Conservation (phyloP, 1,140 invertebrate genomes). For the Macrostomum lignano region DNA sequence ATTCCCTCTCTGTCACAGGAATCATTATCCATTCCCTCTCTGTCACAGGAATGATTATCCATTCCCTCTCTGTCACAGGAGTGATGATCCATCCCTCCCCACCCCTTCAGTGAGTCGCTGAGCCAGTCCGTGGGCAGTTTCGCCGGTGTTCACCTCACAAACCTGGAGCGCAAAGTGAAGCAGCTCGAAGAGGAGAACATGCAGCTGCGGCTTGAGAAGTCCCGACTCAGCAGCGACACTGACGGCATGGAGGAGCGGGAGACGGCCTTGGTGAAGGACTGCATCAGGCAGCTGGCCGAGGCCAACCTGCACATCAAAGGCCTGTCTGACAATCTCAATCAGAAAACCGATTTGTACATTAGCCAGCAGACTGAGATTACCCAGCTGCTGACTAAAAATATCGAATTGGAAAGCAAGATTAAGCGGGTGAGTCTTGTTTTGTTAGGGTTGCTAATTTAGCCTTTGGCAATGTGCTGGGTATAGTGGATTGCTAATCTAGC, state of each 20-base stretch:
- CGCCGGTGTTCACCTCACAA: background rate
- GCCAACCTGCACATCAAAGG: background rate
- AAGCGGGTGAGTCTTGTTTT: background rate
- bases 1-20: too few species aligned
- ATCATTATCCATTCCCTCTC: too few species aligned
- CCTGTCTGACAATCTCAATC: background rate
- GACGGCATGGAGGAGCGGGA: background rate
- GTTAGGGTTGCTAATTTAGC: too few species aligned
- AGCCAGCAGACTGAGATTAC: constrained; percentile 1
- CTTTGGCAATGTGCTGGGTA: too few species aligned
- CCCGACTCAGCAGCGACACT: background rate
- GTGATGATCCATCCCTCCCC: too few species aligned
- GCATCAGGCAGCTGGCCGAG: background rate
- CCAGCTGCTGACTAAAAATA: background rate
- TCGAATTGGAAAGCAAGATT: background rate
- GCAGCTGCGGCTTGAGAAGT: background rate
- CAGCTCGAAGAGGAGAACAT: constrained; percentile 2
- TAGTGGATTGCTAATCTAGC: too few species aligned
- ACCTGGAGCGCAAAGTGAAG: background rate
- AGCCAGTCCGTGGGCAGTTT: too few species aligned
- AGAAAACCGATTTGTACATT: constrained; percentile 1
- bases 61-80: too few species aligned
- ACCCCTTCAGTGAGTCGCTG: too few species aligned
- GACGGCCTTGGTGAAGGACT: background rate
- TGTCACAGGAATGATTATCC: too few species aligned